A percentile compares a stretch with the other conserved stretches of the same genome.
Conservation (phyloP, 2,113 vertebrate genomes). For the Phoenicopterus ruber region DNA sequence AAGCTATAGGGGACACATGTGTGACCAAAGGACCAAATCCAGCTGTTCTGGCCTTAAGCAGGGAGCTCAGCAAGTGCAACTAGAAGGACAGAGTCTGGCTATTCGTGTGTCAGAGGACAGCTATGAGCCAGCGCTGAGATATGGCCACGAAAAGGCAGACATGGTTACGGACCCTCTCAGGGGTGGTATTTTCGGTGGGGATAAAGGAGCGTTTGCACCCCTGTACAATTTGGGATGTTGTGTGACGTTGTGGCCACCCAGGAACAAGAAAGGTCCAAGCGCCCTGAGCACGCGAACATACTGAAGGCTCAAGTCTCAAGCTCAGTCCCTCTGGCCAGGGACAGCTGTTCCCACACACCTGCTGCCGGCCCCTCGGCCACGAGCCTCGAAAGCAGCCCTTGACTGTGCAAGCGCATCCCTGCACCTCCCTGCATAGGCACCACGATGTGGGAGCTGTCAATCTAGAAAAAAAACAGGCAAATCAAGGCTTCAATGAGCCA, state of each 20-base stretch:
- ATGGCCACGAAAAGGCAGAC: background rate
- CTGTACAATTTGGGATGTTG: background rate
- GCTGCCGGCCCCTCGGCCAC: background rate
- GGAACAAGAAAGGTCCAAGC: background rate
- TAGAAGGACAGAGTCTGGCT: background rate
- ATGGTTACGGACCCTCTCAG: background rate
- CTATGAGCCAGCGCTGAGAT: accelerated
- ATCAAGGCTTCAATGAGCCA: background rate
- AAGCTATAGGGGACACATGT: accelerated
- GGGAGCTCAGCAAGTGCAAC: background rate
- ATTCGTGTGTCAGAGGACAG: background rate
- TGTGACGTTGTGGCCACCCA: background rate
- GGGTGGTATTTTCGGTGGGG: background rate
- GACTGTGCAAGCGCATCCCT: no score
- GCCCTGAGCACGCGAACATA: accelerated
- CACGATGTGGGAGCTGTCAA: accelerated
- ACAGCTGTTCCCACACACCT: accelerated
- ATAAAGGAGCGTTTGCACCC: background rate
- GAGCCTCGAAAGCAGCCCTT: background rate
- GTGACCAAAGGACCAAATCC: background rate
- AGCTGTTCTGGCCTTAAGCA: background rate
- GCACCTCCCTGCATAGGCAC: background rate
- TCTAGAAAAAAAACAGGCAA: background rate
- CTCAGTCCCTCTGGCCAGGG: background rate
- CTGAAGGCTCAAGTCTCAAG: background rate